These are phyloP conservation scores for Drosophila burlai DNA, from an alignment of 1,140 invertebrate genomes.

Conservation along the genomic window DNA sequence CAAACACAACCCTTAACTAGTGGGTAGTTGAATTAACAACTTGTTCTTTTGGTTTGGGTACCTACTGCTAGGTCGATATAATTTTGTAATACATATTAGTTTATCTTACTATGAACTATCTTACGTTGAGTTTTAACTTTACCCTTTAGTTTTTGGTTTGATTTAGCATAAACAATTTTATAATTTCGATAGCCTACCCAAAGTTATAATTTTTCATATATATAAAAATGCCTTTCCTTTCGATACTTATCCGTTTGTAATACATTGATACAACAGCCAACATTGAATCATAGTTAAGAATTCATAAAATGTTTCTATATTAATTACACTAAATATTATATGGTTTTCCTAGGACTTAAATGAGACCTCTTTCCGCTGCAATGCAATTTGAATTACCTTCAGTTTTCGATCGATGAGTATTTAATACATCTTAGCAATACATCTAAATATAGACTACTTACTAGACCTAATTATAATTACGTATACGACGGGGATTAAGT, in stretches of 20 bases:
- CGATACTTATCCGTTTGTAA: constrained; percentile 3
- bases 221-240: constrained; percentile 27
- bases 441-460: background rate
- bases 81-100: constrained; percentile 3
- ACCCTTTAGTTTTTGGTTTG: constrained; percentile 19
- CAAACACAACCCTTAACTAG: constrained; percentile 46
- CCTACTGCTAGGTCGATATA: background rate
- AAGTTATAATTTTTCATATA: constrained; percentile 4
- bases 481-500: constrained; percentile 66
- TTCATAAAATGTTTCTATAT: constrained; percentile 1
- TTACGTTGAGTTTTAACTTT: constrained; percentile 7
- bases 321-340: background rate
- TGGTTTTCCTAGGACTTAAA: constrained; percentile 6
- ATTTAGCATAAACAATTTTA: constrained; percentile 18
- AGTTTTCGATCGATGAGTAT: constrained; percentile 51
- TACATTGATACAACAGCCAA: constrained; percentile 44
- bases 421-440: constrained; percentile 12
- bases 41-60: background rate
- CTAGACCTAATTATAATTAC: constrained; percentile 46
- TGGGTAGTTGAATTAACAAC: constrained; percentile 36
- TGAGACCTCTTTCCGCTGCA: constrained; percentile 25
- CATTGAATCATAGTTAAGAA: constrained; percentile 33
- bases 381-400: constrained; percentile 20
- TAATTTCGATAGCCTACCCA: constrained; percentile 14
- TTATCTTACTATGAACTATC: constrained; percentile 4